phyloP scores from a whole-genome alignment of 2,797 vertebrate genomes.

The Urocyon cinereoargenteus region DNA sequence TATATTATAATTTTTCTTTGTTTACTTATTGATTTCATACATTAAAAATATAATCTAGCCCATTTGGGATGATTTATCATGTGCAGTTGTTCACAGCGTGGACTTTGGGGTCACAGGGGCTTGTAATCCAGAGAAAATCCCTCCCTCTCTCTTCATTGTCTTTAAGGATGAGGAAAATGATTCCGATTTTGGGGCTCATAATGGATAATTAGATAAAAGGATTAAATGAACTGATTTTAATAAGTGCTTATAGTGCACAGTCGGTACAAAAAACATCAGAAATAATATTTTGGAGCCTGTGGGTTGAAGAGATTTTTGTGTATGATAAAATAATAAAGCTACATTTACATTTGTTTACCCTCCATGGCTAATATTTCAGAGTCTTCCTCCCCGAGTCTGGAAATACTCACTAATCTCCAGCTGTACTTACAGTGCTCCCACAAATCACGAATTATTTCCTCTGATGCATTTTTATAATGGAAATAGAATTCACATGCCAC shows the following conservation, averaged over 20 bases:
- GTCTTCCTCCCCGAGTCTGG: neutral
- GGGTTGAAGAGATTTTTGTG: conserved; percentile 10
- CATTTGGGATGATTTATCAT: neutral
- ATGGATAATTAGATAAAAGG: neutral
- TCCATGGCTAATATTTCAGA: neutral
- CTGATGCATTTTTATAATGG: neutral
- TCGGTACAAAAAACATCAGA: neutral
- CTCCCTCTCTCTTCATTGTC: neutral
- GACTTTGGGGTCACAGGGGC: neutral
- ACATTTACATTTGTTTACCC: neutral
- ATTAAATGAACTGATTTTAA: neutral
- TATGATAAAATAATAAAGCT: neutral
- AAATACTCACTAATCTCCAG: neutral
- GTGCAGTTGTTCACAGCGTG: neutral
- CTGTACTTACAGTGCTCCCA: neutral
- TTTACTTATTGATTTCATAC: neutral
- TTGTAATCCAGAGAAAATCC: neutral
- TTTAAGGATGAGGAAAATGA: neutral
- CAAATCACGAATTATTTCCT: neutral
- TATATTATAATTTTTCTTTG: neutral
- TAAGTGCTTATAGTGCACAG: neutral
- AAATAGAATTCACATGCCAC: neutral
- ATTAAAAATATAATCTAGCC: neutral
- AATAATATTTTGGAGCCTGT: neutral
- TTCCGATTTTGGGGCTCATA: neutral